Percentiles rank a stretch among this genome's conserved stretches.
Conservation (phyloP, 2,113 vertebrate species). For the Atractosteus spatula region DNA sequence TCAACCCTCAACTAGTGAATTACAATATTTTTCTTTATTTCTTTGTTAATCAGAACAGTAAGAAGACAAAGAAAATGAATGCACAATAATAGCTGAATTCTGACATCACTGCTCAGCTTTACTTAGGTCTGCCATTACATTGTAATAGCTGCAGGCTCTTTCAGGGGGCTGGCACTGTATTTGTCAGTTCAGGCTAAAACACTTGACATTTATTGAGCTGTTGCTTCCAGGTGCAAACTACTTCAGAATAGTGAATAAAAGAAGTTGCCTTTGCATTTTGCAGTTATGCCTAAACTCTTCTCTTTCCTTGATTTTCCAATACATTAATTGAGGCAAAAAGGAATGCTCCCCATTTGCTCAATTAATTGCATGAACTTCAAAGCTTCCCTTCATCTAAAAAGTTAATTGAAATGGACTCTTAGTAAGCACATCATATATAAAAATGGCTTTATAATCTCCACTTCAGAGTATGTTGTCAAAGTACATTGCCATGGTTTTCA, state of each 20-base stretch:
- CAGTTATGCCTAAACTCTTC: conserved; percentile 16
- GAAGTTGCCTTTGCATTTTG: background rate
- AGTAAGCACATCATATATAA: conserved; percentile 29
- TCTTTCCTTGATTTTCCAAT: conserved; percentile 2
- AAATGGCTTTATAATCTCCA: conserved; percentile 22
- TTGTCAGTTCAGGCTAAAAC: conserved; percentile 7
- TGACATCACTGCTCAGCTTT: conserved; percentile 26
- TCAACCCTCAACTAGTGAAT: conserved; percentile 7
- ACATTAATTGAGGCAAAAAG: background rate
- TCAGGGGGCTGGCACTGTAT: background rate
- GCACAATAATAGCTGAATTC: conserved; percentile 18
- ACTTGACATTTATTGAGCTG: background rate
- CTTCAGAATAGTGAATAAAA: background rate
- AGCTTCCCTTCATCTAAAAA: conserved; percentile 36
- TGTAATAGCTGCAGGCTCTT: background rate
- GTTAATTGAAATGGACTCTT: conserved; percentile 39
- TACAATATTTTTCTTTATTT: conserved; percentile 11
- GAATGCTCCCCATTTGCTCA: conserved; percentile 25
- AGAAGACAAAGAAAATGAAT: background rate
- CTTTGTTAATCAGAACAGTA: background rate
- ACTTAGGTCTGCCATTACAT: background rate
- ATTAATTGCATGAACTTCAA: conserved; percentile 31
- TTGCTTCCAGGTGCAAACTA: conserved; percentile 2
- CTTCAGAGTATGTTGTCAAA: background rate
- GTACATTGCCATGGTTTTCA: background rate